phyloP scores from a whole-genome alignment of 2,113 vertebrate species.

The Lepisosteus osseus region DNA sequence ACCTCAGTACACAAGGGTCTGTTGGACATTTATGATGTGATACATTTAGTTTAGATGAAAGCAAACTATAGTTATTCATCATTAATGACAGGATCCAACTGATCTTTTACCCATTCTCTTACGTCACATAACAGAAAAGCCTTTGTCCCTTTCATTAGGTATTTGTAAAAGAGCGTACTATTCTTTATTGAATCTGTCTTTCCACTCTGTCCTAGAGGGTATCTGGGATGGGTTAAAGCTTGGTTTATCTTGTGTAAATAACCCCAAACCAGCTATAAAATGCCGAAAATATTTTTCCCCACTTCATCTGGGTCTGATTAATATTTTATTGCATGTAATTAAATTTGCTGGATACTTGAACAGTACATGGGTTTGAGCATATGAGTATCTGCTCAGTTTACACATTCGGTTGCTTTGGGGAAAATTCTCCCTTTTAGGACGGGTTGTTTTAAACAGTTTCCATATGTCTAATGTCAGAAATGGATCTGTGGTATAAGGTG shows the following conservation, averaged over 20 bases:
- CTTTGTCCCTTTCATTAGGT: constrained; percentile 30
- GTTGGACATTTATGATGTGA: background rate
- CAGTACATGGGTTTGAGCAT: constrained; percentile 30
- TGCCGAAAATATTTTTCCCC: constrained; percentile 55
- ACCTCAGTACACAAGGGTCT: background rate
- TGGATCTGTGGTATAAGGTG: constrained; percentile 53
- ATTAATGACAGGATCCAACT: background rate
- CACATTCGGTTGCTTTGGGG: constrained; percentile 45
- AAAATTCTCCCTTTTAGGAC: constrained; percentile 31
- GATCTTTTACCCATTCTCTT: background rate
- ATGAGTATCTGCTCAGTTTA: constrained; percentile 39
- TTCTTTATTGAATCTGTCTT: constrained; percentile 30
- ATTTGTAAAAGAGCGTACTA: constrained; percentile 27
- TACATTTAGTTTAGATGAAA: background rate
- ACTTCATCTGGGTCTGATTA: constrained; percentile 69
- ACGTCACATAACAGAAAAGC: constrained; percentile 2
- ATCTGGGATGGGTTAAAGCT: constrained; percentile 54
- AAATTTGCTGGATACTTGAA: constrained; percentile 58
- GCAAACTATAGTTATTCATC: background rate
- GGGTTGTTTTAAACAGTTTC: constrained; percentile 50
- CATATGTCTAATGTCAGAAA: constrained; percentile 55
- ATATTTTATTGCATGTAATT: constrained; percentile 67
- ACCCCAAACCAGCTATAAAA: constrained; percentile 73
- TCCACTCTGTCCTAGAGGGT: constrained; percentile 33
- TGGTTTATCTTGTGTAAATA: constrained; percentile 66